These are phyloP conservation scores for Laticauda colubrina DNA, from an alignment of 2,113 vertebrate species.

Conservation along the genomic window DNA sequence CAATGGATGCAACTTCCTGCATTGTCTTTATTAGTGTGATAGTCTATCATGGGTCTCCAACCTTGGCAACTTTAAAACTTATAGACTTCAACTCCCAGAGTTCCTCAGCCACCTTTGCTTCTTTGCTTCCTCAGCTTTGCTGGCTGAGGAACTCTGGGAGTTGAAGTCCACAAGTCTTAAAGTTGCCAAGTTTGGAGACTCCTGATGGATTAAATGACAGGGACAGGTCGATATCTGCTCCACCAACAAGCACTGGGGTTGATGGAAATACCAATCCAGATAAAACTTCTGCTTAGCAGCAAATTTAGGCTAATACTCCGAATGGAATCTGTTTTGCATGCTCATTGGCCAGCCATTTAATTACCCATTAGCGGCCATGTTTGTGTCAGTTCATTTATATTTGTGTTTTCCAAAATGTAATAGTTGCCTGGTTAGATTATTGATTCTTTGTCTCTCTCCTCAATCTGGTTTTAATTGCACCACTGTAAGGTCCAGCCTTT, in stretches of 20 bases:
- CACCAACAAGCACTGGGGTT: not conserved
- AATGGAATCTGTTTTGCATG: not conserved
- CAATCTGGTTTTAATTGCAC: slow-evolving; percentile 75
- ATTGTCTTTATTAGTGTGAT: not conserved
- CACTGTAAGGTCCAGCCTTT: slow-evolving; percentile 59
- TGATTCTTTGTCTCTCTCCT: slow-evolving; percentile 68
- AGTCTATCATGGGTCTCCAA: too few relatives aligned
- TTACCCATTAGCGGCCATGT: slow-evolving; percentile 59
- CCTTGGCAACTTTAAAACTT: too few relatives aligned
- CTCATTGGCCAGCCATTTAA: slow-evolving; percentile 41
- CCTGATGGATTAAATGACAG: not conserved
- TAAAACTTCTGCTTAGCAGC: not conserved
- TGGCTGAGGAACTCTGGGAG: too few relatives aligned
- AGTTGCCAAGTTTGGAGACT: too few relatives aligned
- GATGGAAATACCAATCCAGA: not conserved
- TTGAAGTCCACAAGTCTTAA: too few relatives aligned
- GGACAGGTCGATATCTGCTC: not conserved
- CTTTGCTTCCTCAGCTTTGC: too few relatives aligned
- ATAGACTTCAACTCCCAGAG: too few relatives aligned
- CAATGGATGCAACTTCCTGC: not conserved
- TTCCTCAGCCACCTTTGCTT: too few relatives aligned
- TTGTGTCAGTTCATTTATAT: slow-evolving; percentile 75
- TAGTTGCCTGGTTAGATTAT: slow-evolving; percentile 69
- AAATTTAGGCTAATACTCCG: not conserved
- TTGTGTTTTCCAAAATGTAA: slow-evolving; percentile 66